Percentiles rank a stretch among this genome's conserved stretches.
phyloP scores from a whole-genome alignment of 2,113 vertebrate species.

The Zosterops hypoxanthus region DNA sequence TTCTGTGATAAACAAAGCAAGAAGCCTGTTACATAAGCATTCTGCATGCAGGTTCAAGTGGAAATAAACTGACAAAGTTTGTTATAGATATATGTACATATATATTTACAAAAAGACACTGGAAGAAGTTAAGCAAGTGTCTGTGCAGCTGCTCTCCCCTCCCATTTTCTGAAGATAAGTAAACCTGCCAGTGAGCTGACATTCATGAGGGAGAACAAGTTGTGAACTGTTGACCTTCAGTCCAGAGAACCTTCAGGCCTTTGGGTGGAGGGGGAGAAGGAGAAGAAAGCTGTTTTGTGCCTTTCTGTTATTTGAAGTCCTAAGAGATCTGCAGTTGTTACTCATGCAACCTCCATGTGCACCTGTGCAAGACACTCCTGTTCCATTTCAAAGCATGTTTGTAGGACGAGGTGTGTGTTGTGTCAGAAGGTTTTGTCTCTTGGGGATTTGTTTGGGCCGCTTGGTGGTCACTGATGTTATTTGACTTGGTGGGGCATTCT shows the following conservation, averaged over 20 bases:
- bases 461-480: neutral
- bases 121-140: neutral
- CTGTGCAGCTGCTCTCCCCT: neutral
- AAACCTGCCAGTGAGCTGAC: neutral
- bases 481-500: neutral
- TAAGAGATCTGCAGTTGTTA: neutral
- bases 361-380: neutral
- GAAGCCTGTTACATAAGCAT: neutral
- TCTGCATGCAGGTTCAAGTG: neutral
- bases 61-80: neutral
- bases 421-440: neutral
- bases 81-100: neutral
- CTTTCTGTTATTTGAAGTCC: neutral
- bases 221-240: neutral
- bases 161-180: neutral
- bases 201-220: neutral
- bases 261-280: neutral
- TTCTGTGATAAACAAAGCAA: neutral
- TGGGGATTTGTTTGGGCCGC: neutral
- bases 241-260: neutral
- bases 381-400: neutral
- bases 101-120: neutral
- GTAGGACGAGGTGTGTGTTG: neutral
- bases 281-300: neutral
- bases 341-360: neutral